Base-by-base conservation (phyloP, 2,888 invertebrate genomes). In the Leptinotarsa tumamoca region DNA sequence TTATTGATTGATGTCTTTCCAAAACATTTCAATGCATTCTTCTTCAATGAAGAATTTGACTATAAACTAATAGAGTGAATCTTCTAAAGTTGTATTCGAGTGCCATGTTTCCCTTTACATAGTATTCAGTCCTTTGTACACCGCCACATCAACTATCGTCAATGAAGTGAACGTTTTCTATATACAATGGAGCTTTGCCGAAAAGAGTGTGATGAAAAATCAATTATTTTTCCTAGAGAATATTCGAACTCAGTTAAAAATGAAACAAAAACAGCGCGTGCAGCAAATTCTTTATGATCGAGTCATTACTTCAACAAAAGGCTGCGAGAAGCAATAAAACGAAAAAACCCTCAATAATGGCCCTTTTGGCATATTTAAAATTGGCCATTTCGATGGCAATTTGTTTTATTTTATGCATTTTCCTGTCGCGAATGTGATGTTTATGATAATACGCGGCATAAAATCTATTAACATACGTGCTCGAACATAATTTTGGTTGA, bases 241-340 rank as follows among this genome's bases (percentile, higher is more conserved):
- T 23, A 58, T 23, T 58, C 23, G 23, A 58, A 58, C 23, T 58
- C 58, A 27, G 23, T 23, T 58, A 14, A 58, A 58, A 14, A 58
- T 58, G 23, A 58, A 58, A 58, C 27, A 58, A 58, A 43, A 52
- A 23, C 58, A 23, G 58, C 43, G 63, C 63, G 63, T 33, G 43
- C 43, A 33, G 63, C 33, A 17, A 13, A 63, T 33, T 33, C 63
- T 63, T 63, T 63, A 63, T 63, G 43, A 33, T 17, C 63, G 17
- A 33, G 63, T 58, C 63, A 63, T 63, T 63, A 63, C 63, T 63
- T 63, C n/a, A 7, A 63, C 43, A 27, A 63, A 63, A 63, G 43
- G 63, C 63, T 58, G 63, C 7, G 43, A 43, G 43, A 63, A 33
- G 33, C 63, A 63, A 63, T 63, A 63, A 63, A 63, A 63, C 18